These are phyloP conservation scores for Naso thynnoides DNA, from an alignment of 2,797 vertebrate species.

Conservation along the genomic window DNA sequence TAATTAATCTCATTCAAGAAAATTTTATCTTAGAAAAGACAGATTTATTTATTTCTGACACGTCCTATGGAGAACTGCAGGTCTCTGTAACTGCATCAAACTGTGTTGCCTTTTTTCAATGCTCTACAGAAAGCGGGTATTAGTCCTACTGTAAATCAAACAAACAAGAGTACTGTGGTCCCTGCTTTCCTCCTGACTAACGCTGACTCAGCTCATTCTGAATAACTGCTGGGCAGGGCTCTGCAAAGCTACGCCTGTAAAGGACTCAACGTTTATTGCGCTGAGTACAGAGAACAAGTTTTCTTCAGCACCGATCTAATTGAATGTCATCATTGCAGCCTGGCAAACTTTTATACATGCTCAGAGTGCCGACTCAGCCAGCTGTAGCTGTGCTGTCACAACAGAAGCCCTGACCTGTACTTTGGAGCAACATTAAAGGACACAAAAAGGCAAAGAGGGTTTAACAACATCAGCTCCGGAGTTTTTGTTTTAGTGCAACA, in stretches of 20 bases:
- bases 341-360: slow-evolving; percentile 4
- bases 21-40: not conserved
- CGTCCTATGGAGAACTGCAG: not conserved
- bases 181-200: slow-evolving; percentile 38
- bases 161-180: slow-evolving; percentile 31
- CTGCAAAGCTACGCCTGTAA: slow-evolving; percentile 31
- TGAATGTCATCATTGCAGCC: slow-evolving; percentile 5
- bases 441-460: not conserved
- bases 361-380: slow-evolving; percentile 30
- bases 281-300: slow-evolving; percentile 38
- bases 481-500: slow-evolving; percentile 15
- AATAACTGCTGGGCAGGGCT: slow-evolving; percentile 40
- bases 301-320: slow-evolving; percentile 22
- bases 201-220: slow-evolving; percentile 47
- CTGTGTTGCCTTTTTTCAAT: slow-evolving; percentile 1
- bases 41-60: not conserved
- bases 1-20: not conserved
- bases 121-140: slow-evolving; percentile 15
- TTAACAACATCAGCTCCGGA: slow-evolving; percentile 8
- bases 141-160: slow-evolving; percentile 49
- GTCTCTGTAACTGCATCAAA: not conserved
- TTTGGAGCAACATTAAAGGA: slow-evolving; percentile 15
- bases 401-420: slow-evolving; percentile 15
- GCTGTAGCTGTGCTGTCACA: slow-evolving; percentile 15
- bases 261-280: slow-evolving; percentile 25